phyloP scores from a whole-genome alignment of 2,113 vertebrate genomes.

The Suricata suricatta region DNA sequence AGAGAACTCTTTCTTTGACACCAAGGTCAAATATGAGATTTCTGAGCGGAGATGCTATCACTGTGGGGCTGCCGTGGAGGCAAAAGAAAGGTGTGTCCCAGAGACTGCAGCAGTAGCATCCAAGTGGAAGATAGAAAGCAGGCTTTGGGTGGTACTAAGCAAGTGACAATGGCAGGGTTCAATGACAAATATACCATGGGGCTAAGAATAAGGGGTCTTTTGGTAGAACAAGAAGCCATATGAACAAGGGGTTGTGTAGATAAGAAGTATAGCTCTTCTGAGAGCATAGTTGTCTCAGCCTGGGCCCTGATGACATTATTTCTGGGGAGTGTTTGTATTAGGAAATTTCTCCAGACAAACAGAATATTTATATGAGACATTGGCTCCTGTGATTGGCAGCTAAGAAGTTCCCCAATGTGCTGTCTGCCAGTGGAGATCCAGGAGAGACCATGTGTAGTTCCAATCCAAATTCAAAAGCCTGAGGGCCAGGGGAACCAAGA shows the following conservation, averaged over 20 bases:
- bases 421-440: not conserved
- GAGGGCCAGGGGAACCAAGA: not conserved
- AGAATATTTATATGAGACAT: not conserved
- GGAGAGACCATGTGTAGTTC: not conserved
- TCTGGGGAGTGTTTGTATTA: not conserved
- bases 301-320: not conserved
- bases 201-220: not conserved
- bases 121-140: not conserved
- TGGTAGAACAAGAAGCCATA: not conserved
- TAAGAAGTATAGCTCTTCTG: not conserved
- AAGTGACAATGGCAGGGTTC: not conserved
- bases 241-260: accelerated
- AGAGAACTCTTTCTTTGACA: not conserved
- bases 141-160: not conserved
- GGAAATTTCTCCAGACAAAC: not conserved
- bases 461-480: not conserved
- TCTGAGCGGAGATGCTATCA: not conserved
- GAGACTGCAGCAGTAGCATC: not conserved
- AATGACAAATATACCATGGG: not conserved
- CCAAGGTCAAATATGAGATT: not conserved
- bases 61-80: not conserved
- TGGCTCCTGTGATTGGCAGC: not conserved
- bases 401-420: not conserved
- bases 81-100: no score
- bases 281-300: not conserved